phyloP scores from a whole-genome alignment of 2,888 invertebrate genomes.

The Drosophila conformis region DNA sequence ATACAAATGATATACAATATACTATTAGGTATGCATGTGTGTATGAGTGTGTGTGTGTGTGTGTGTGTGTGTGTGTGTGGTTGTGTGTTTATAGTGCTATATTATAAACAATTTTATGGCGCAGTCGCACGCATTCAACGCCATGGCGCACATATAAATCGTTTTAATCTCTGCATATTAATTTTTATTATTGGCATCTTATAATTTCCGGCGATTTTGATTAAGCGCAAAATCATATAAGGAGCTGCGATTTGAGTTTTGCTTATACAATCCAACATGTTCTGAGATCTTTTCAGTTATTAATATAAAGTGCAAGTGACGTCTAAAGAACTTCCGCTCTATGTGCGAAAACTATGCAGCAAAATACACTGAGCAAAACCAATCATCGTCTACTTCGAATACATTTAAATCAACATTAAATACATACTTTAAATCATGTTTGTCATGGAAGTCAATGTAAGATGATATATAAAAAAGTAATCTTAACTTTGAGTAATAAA shows the following conservation, averaged over 20 bases:
- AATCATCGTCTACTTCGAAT: not conserved
- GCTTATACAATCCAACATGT: not conserved
- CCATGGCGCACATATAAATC: slow-evolving; percentile 74
- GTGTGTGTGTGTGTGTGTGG: slow-evolving; percentile 14
- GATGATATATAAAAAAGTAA: not conserved
- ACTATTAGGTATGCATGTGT: slow-evolving; percentile 22
- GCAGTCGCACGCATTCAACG: slow-evolving; percentile 65
- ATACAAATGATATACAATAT: slow-evolving; percentile 8
- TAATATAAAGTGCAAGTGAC: slow-evolving; percentile 55
- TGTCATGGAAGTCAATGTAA: not conserved
- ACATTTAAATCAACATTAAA: not conserved
- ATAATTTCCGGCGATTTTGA: slow-evolving; percentile 70
- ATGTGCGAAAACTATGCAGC: slow-evolving; percentile 24
- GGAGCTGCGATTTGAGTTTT: slow-evolving; percentile 52
- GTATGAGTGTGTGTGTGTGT: slow-evolving; percentile 15
- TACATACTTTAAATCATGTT: not conserved
- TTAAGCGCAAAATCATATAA: slow-evolving; percentile 52
- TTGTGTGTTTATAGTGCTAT: slow-evolving; percentile 39
- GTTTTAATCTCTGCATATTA: slow-evolving; percentile 79
- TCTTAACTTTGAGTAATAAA: not conserved
- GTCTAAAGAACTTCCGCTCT: slow-evolving; percentile 52
- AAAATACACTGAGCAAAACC: slow-evolving; percentile 24
- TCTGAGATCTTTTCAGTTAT: slow-evolving; percentile 20
- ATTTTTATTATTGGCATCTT: slow-evolving; percentile 73
- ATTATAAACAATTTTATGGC: slow-evolving; percentile 64